A percentile compares a stretch with the other conserved stretches of the same genome.
Evolutionary conservation across 1,140 invertebrate species (phyloP).

Genomic region (Cotesia typhae): DNA sequence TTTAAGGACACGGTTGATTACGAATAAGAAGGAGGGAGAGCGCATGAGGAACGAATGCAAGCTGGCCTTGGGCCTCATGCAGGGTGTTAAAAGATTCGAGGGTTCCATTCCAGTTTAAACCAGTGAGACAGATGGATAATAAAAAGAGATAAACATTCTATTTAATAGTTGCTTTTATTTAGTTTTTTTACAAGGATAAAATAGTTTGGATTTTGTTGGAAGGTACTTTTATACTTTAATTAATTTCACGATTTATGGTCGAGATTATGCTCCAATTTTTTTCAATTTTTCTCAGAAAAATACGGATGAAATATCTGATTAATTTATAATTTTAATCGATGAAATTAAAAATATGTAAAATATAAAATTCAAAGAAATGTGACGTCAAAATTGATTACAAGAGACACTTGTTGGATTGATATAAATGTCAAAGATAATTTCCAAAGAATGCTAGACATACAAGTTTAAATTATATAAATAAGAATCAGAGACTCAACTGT

Average conservation of each 20-base stretch:
- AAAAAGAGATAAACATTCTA: constrained; percentile 12
- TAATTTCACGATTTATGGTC: too few relatives aligned
- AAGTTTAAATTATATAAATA: neutral
- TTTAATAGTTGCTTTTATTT: neutral
- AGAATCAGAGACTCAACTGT: neutral
- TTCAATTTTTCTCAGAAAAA: too few relatives aligned
- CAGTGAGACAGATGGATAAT: constrained; percentile 11
- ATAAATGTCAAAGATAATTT: constrained; percentile 6
- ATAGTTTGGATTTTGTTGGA: too few relatives aligned
- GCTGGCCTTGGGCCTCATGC: constrained; percentile 9
- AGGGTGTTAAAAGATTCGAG: constrained; percentile 47
- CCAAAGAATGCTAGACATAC: neutral
- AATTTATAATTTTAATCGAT: neutral
- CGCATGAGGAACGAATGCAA: constrained; percentile 28
- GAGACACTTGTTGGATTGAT: neutral
- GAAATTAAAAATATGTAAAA: neutral
- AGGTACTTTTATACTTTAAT: too few relatives aligned
- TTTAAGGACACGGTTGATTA: neutral
- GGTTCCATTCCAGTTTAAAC: constrained; percentile 11
- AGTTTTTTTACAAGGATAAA: constrained; percentile 1
- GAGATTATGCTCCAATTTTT: too few relatives aligned
- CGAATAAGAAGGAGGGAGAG: constrained; percentile 27
- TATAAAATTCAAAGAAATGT: neutral
- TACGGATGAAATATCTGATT: too few relatives aligned
- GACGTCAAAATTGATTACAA: too few relatives aligned